phyloP scores from a whole-genome alignment of 2,888 invertebrate genomes.

The Rhodophaea formosa region DNA sequence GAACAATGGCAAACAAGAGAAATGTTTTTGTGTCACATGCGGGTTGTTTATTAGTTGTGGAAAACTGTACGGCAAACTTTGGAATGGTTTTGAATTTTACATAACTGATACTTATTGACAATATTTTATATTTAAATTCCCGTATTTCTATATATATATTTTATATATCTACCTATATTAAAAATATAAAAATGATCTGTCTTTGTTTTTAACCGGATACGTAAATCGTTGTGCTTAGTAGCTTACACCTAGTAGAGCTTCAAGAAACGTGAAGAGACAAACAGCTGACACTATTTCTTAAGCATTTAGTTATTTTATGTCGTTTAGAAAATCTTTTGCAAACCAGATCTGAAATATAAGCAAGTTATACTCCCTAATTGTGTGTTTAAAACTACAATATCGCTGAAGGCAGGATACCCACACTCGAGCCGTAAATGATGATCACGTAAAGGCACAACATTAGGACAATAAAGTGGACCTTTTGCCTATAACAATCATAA shows the following conservation, averaged over 20 bases:
- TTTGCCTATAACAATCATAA: conserved; percentile 70
- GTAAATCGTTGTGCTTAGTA: too few species aligned
- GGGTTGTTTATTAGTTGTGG: not conserved
- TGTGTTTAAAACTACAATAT: conserved; percentile 44
- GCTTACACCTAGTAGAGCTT: too few species aligned
- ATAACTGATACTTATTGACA: not conserved
- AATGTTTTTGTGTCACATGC: conserved; percentile 29
- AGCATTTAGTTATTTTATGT: not conserved
- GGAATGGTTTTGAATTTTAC: not conserved
- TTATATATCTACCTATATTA: too few species aligned
- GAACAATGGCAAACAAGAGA: conserved; percentile 30
- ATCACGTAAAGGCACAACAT: conserved; percentile 66
- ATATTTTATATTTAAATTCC: too few species aligned
- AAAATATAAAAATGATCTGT: too few species aligned
- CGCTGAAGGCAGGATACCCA: conserved; percentile 38
- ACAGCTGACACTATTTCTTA: too few species aligned
- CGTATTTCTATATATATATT: too few species aligned
- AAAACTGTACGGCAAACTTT: not conserved
- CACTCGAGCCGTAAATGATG: conserved; percentile 56
- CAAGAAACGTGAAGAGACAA: too few species aligned
- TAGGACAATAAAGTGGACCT: conserved; percentile 68
- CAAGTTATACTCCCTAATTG: conserved; percentile 31
- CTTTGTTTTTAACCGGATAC: too few species aligned
- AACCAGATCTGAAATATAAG: not conserved
- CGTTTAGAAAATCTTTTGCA: not conserved